A percentile compares a stretch with the other conserved stretches of the same genome.
Evolutionary conservation across 2,113 vertebrate species (phyloP).

Genomic region (Eurypyga helias): DNA sequence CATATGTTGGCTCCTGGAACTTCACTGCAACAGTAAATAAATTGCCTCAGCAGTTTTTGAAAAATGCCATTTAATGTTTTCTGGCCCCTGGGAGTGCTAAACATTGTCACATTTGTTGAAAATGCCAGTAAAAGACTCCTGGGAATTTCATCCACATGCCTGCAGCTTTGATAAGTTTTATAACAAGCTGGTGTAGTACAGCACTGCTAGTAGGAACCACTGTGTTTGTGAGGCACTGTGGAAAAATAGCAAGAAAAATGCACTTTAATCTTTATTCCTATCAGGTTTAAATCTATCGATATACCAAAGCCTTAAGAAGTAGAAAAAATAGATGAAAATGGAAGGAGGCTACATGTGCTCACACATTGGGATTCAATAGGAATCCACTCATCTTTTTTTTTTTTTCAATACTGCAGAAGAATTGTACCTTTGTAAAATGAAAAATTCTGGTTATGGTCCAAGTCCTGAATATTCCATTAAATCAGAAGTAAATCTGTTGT

Average conservation of each 20-base stretch:
- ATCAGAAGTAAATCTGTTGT: background rate
- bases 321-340: background rate
- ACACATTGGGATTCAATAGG: background rate
- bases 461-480: background rate
- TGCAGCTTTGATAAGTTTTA: slow-evolving; percentile 47
- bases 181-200: slow-evolving; percentile 4
- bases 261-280: background rate
- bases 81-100: slow-evolving; percentile 24
- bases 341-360: background rate
- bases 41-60: slow-evolving; percentile 31
- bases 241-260: background rate
- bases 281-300: background rate
- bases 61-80: slow-evolving; percentile 55
- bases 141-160: slow-evolving; percentile 15
- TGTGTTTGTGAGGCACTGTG: background rate
- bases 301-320: background rate
- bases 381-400: background rate
- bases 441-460: background rate
- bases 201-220: background rate
- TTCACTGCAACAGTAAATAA: slow-evolving; percentile 7
- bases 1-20: background rate
- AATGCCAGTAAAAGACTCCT: slow-evolving; percentile 36
- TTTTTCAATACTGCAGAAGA: background rate
- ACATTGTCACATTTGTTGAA: slow-evolving; percentile 26
- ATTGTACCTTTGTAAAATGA: background rate